Conservation (phyloP, 2,888 invertebrate genomes). For the Stenodera caucasica region DNA sequence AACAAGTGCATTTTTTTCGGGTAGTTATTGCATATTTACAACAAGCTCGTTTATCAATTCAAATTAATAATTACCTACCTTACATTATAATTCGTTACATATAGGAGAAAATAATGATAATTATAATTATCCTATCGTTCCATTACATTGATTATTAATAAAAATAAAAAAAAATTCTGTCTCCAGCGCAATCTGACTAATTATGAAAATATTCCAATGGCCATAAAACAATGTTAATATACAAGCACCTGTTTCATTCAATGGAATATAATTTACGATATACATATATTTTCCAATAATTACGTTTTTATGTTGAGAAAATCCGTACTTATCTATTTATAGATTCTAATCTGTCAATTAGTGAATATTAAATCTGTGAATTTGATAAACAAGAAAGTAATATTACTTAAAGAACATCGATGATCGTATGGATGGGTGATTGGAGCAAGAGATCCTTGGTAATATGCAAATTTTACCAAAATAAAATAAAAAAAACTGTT, state of each 20-base stretch:
- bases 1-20: background rate
- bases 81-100: background rate
- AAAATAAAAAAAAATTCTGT: background rate
- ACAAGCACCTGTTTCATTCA: constrained; percentile 20
- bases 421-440: background rate
- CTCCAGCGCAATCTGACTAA: background rate
- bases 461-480: constrained; percentile 2
- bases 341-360: background rate
- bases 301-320: background rate
- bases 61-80: background rate
- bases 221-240: constrained; percentile 26
- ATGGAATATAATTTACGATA: background rate
- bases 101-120: background rate
- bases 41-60: background rate
- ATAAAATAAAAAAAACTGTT: background rate
- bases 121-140: background rate
- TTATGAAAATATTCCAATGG: constrained; percentile 10
- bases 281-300: background rate
- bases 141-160: background rate
- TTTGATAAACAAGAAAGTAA: background rate
- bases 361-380: background rate
- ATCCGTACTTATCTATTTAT: background rate
- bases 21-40: background rate
- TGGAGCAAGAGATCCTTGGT: background rate
- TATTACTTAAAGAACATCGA: background rate